Base-by-base conservation (phyloP, 2,888 invertebrate species). In the Tachina fera region DNA sequence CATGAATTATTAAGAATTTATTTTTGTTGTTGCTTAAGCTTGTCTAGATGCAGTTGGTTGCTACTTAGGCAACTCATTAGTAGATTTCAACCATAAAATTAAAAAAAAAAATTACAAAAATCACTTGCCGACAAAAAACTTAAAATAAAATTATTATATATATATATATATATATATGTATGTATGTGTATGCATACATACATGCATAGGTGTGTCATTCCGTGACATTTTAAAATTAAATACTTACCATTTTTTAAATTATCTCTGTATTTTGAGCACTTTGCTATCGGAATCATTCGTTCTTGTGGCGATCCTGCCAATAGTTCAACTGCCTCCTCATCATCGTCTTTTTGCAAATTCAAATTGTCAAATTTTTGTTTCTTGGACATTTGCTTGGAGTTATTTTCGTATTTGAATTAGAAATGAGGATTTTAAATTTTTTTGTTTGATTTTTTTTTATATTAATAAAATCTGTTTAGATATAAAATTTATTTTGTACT, bases 291-390 rank as follows among this genome's bases (percentile, higher is more conserved):
- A 16, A 19, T 41, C 19, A 58, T 75, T 51, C 10, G 14, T 22
- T 51, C 53, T 45, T 56, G 71, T 10, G 75, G 41, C 14, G 60
- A 71, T 76, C 79, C 75, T 11, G 70, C 61, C 75, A 86, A 56
- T 9, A 83, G 75, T 71, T 86, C 86, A 75, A 79, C 71, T 45
- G 61, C 47, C 78, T 86, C 84, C 39, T 85, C 86, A 11, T 79
- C 61, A 31, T 31, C 58, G 10, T 70, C 76, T 22, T 41, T 63
- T 19, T 14, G 78, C 41, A 14, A 3, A 22, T 63, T 75, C 51
- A 58, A 49, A 39, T 65, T 63, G 22, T 60, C 22, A 51, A 58
- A n/a, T 68, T 49, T 63, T 9, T 75, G 53, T 79, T 82, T 79
- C 6, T 53, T 49, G 56, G 86, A 65, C 79, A 86, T 85, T 79